Base-by-base conservation (phyloP, 2,113 vertebrate genomes). In the Sialia sialis region DNA sequence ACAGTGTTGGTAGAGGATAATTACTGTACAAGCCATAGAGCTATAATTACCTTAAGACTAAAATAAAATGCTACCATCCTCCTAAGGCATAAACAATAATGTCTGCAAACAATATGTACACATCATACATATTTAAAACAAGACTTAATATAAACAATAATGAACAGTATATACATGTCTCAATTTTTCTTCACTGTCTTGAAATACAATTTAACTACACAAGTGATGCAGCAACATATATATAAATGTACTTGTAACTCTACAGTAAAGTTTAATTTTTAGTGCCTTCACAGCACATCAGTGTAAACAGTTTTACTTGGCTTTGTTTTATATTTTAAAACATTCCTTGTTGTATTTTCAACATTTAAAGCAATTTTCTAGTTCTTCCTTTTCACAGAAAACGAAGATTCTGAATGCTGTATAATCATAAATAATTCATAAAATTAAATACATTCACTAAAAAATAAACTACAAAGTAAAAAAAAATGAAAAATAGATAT, bases 371-470 rank as follows among this genome's bases (percentile, higher is more conserved):
- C 99, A 99, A 99, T 99, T 99, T 98, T 98, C 98, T 98, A 99
- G 98, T 99, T 99, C 99, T 99, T 99, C 99, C 99, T 99, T 99
- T 99, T 99, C 99, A 99, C 99, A 99, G 99, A 99, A 99, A 99
- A 99, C 99, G 99, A 99, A 99, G 98, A 98, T 98, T 99, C 98
- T 99, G 99, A 98, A 99, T 99, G 97, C 98, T 97, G 97, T 98
- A 99, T 99, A 99, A 98, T 99, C 98, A 99, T 99, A 99, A 99
- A 99, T 99, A 99, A 99, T 99, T 98, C 97, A 98, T 98, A 99
- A 99, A 99, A 99, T 99, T 99, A 99, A 99, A 99, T 99, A 99
- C 99, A 99, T 99, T 99, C 99, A 99, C 99, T 99, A 99, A 99
- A 99, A 99, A 99, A 99, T 98, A 98, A 98, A 98, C 98, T 98